Base-by-base conservation (phyloP, 2,797 vertebrate species). In the Parambassis ranga region DNA sequence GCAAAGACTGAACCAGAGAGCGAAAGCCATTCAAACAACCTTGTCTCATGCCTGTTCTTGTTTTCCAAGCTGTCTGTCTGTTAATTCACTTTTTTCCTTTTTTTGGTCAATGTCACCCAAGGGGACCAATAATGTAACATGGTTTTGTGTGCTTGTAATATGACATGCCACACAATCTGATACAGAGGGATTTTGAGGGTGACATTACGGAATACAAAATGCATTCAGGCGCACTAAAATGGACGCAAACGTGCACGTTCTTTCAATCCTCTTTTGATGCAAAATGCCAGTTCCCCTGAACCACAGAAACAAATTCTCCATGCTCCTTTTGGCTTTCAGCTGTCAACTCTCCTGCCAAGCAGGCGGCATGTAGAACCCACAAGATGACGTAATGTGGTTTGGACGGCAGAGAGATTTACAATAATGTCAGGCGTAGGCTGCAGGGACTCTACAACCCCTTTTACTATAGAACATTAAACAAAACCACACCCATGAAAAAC, bases 321-420 rank as follows among this genome's bases (percentile, higher is more conserved):
- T 39, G 66, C 82, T 83, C 73, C 84, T 86, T 59, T 48, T 69
- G 66, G 69, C 66, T 81, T n/a, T 63, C 65, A 71, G 72, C 77
- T 80, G 75, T 75, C 81, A 88, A 79, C 65, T 72, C 74, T 73
- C 33, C 62, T 65, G 66, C 74, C 75, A 70, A 80, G 71, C 42
- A 74, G 67, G 60, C 68, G 42, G 59, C 79, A 86, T 88, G 75
- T 72, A 80, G 27, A 57, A 74, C 67, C 62, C 33, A 60, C 50
- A 9, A 28, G 70, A 64, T 88, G 91, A 91, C 76, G 84, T 91
- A 82, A 92, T 89, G 75, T 32, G 41, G 42, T 70, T 81, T 48
- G 41, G 28, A 57, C 75, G 35, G 75, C 75, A 66, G 56, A 33
- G 60, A 19, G 16, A 43, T 43, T 59, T 57, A 61, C 39, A 70